Conservation (phyloP, 2,888 invertebrate species). For the Sarcophaga caerulescens region DNA sequence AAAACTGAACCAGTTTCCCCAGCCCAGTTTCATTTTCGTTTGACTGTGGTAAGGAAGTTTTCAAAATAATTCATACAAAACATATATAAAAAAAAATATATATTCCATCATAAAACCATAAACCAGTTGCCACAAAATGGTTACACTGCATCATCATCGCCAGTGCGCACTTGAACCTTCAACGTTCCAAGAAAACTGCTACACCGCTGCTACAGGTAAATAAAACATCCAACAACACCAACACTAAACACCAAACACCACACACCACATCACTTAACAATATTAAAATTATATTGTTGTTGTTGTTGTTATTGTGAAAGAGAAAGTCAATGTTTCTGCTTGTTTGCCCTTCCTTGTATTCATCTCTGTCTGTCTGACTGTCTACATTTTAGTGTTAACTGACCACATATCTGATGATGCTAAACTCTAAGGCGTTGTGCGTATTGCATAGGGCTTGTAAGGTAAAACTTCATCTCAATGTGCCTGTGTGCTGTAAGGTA, state of each 20-base stretch:
- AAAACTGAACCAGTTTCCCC: constrained; percentile 38
- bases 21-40: background rate
- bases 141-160: constrained; percentile 40
- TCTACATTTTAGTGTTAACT: constrained; percentile 5
- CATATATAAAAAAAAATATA: no score
- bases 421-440: constrained; percentile 26
- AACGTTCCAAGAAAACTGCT: constrained; percentile 15
- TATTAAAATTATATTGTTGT: constrained; percentile 36
- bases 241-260: constrained; percentile 12
- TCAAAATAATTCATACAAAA: no score
- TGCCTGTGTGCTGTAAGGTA: constrained; percentile 13
- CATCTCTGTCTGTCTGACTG: background rate
- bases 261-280: background rate
- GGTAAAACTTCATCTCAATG: constrained; percentile 21
- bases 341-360: constrained; percentile 5
- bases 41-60: background rate
- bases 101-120: background rate
- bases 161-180: constrained; percentile 59
- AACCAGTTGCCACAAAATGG: background rate
- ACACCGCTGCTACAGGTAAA: constrained; percentile 3
- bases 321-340: constrained; percentile 57
- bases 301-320: constrained; percentile 40
- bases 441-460: constrained; percentile 50
- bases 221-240: constrained; percentile 8
- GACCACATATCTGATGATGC: constrained; percentile 12